phyloP scores from a whole-genome alignment of 2,113 vertebrate genomes.

The Otocyon megalotis region DNA sequence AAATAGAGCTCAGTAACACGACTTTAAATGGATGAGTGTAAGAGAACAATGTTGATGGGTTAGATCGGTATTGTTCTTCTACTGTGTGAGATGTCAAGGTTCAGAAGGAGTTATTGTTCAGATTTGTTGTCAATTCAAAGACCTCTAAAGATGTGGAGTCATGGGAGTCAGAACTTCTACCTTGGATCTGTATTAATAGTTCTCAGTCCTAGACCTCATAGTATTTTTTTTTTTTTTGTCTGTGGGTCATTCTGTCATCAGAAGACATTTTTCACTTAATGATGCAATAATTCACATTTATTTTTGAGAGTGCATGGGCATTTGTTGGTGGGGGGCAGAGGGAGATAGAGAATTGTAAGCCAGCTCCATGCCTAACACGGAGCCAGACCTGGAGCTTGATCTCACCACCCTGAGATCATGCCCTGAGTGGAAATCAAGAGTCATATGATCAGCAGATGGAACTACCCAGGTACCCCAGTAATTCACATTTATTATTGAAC shows the following conservation, averaged over 20 bases:
- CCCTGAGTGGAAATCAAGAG: background rate
- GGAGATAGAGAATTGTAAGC: background rate
- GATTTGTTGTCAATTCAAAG: background rate
- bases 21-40: background rate
- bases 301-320: background rate
- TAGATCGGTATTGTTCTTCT: constrained; percentile 46
- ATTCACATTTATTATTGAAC: background rate
- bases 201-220: background rate
- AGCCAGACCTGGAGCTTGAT: background rate
- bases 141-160: background rate
- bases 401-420: background rate
- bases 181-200: background rate
- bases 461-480: background rate
- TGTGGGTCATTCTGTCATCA: background rate
- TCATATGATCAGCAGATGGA: background rate
- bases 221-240: background rate
- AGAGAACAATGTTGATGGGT: background rate
- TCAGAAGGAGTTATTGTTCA: background rate
- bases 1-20: constrained; percentile 5
- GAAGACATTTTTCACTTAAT: background rate
- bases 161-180: background rate
- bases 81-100: background rate
- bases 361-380: background rate
- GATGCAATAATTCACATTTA: background rate
- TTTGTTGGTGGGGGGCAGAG: background rate